Evolutionary conservation across 2,113 vertebrate species (phyloP).

Genomic region (Aspidoscelis tigris): DNA sequence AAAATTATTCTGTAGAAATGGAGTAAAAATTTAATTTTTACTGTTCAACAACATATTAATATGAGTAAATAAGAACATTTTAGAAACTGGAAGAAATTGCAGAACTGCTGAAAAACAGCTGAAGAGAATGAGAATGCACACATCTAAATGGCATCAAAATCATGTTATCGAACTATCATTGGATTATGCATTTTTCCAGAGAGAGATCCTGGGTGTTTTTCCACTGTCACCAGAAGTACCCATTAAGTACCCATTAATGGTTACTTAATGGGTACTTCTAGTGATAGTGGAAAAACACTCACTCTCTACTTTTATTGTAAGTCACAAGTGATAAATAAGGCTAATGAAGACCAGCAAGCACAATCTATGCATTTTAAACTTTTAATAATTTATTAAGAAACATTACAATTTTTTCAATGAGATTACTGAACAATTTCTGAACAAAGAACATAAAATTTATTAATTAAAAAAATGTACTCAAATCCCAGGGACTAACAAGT

Average conservation of each 20-base stretch:
- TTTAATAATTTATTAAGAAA: constrained; percentile 1
- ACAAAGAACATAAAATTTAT: background rate
- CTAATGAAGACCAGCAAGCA: constrained; percentile 18
- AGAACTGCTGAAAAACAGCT: constrained; percentile 17
- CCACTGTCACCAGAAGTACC: too few species aligned
- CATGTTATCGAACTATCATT: constrained; percentile 22
- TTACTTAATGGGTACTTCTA: too few species aligned
- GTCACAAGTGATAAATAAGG: constrained; percentile 47
- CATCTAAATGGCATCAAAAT: constrained; percentile 37
- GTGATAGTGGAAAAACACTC: too few species aligned
- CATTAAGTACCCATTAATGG: too few species aligned
- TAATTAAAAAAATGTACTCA: background rate
- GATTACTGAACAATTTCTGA: background rate
- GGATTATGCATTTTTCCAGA: constrained; percentile 24
- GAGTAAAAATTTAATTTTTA: background rate
- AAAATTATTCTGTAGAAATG: background rate
- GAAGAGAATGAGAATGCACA: constrained; percentile 7
- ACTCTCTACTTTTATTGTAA: constrained; percentile 35
- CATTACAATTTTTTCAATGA: background rate
- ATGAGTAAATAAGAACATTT: background rate
- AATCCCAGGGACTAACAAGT: background rate
- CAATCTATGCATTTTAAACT: constrained; percentile 18
- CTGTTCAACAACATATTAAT: background rate
- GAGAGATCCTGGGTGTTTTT: background rate
- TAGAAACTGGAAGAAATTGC: constrained; percentile 1